A percentile compares a stretch with the other conserved stretches of the same genome.
Evolutionary conservation across 1,140 invertebrate genomes (phyloP).

Genomic region (Lepidurus apus): DNA sequence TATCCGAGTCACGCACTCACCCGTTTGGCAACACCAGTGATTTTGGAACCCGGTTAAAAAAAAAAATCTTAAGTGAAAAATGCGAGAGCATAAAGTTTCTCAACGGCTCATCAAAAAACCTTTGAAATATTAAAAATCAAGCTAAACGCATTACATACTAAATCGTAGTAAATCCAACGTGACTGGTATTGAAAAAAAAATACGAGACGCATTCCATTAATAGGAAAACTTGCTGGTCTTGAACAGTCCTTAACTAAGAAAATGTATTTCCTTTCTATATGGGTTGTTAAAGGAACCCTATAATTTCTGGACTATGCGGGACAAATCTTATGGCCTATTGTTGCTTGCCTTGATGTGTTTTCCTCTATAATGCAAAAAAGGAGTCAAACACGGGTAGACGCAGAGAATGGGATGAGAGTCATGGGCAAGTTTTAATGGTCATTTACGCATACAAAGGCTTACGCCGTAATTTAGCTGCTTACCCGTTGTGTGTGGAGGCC

Average conservation of each 20-base stretch:
- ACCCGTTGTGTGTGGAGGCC: slow-evolving; percentile 7
- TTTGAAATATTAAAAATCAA: no score
- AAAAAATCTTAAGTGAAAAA: no score
- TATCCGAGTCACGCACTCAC: background rate
- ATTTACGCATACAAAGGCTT: background rate
- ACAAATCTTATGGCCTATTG: background rate
- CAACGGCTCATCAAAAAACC: no score
- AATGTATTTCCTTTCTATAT: background rate
- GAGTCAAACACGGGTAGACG: background rate
- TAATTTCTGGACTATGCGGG: background rate
- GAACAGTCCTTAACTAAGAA: no score
- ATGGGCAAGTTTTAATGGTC: background rate
- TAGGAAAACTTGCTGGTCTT: no score
- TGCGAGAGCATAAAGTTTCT: no score
- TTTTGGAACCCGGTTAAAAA: background rate
- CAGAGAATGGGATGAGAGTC: background rate
- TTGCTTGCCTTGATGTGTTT: background rate
- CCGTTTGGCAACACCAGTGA: background rate
- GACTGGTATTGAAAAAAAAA: no score
- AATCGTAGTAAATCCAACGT: no score
- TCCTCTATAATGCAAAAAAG: background rate
- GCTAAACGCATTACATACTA: no score
- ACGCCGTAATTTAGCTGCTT: slow-evolving; percentile 15
- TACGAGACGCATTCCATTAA: no score
- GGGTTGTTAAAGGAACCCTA: background rate